Evolutionary conservation across 2,888 invertebrate species (phyloP), one percentile per base, ranked within the genome.

Genomic region (Oxycera nigricornis): DNA sequence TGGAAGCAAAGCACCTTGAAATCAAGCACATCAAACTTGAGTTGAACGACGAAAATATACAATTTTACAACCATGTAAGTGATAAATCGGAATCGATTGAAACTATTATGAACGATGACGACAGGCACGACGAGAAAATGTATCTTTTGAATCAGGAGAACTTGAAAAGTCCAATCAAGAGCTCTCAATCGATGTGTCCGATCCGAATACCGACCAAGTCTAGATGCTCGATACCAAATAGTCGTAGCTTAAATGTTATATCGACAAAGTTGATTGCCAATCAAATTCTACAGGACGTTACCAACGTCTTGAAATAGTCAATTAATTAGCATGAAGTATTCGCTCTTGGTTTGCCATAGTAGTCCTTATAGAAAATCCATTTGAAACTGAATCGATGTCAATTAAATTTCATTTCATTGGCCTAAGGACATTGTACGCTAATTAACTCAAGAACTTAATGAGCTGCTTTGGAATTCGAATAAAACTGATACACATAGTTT

Each of bases 171-270:
- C 82, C 82, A 68, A 84, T 85, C 46, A 83, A 84, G 76, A 81
- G 82, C 28, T 85, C 85, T 24, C 85, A 84, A 72, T 85, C 85
- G 2, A 80, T 85, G 80, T 84, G 83, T 74, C 85, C 85, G 55
- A 79, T 81, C 20, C 81, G 80, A 7, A 76, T 74, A 11, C 74
- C 82, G 72, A 78, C 81, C 28, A 80, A 79, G 24, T 81, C 82
- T 73, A 79, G 81, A 6, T 81, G 81, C 65, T 79, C 82, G 11
- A 78, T 85, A 61, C 83, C 85, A 73, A 85, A 82, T 75, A 85
- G 85, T 76, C 81, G 83, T 67, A 85, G 85, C 79, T 80, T 85
- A 81, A 83, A 83, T 77, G 76, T 83, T 26, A 80, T 85, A 55
- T 81, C 75, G 41, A 39, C 74, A 0, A 75, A 73, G 55, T 41